Percentiles rank a stretch among this genome's conserved stretches.
Evolutionary conservation across 2,113 vertebrate genomes (phyloP).

Genomic region (Percopsis transmontana): DNA sequence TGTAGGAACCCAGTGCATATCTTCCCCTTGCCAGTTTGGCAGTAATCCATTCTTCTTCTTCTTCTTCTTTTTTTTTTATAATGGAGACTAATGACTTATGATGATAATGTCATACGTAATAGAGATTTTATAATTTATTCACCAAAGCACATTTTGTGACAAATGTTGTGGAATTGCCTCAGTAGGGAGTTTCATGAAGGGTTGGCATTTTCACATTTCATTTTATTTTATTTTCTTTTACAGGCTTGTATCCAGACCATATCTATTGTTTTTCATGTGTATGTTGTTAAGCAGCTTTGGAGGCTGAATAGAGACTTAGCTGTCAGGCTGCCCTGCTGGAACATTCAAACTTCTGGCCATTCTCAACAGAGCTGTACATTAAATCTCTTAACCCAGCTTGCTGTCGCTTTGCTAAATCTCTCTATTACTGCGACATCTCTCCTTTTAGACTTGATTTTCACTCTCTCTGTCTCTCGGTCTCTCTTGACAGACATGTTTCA

Average conservation of each 20-base stretch:
- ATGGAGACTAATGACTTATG: conserved; percentile 54
- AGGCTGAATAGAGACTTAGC: conserved; percentile 70
- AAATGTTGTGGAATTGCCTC: conserved; percentile 5
- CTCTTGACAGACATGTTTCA: neutral
- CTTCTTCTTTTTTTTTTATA: conserved; percentile 29
- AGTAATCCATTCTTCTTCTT: conserved; percentile 44
- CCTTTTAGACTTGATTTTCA: conserved; percentile 12
- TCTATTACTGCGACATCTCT: conserved; percentile 8
- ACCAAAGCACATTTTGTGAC: conserved; percentile 20
- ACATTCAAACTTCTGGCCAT: conserved; percentile 74
- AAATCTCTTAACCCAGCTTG: conserved; percentile 72
- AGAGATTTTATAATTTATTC: conserved; percentile 43
- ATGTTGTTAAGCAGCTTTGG: conserved; percentile 76
- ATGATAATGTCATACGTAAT: conserved; percentile 37
- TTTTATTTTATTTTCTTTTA: conserved; percentile 31
- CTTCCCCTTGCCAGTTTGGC: conserved; percentile 62
- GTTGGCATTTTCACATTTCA: conserved; percentile 45
- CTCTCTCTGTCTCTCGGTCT: conserved; percentile 18
- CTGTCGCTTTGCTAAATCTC: neutral
- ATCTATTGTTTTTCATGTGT: conserved; percentile 77
- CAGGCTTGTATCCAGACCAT: conserved; percentile 61
- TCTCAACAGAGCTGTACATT: conserved; percentile 69
- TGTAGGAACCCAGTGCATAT: conserved; percentile 60
- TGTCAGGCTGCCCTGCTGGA: conserved; percentile 62
- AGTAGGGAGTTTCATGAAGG: conserved; percentile 16